These are phyloP conservation scores for Oncorhynchus tshawytscha DNA, from an alignment of 2,113 vertebrate genomes.

Conservation along the genomic window DNA sequence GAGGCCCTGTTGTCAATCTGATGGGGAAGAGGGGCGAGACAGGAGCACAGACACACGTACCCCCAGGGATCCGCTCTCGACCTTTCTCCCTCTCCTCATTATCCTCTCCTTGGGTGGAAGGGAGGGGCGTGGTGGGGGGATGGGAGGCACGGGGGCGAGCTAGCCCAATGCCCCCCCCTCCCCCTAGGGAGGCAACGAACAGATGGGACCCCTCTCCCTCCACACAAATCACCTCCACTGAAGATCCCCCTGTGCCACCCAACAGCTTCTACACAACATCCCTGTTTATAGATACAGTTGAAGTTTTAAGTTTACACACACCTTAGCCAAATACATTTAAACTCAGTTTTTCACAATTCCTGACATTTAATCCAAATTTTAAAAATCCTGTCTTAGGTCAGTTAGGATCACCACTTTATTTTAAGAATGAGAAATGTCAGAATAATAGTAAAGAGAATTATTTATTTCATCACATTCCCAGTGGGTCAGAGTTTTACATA, in stretches of 20 bases:
- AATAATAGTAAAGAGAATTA: too few relatives aligned
- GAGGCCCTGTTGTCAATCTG: constrained; percentile 27
- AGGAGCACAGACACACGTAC: neutral
- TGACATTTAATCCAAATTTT: too few relatives aligned
- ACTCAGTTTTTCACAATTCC: too few relatives aligned
- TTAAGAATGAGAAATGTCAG: too few relatives aligned
- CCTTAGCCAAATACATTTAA: too few relatives aligned
- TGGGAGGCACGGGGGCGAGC: constrained; percentile 41
- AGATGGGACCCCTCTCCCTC: constrained; percentile 61
- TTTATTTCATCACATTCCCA: too few relatives aligned
- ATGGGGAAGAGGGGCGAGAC: constrained; percentile 15
- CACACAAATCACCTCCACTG: constrained; percentile 60
- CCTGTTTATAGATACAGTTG: constrained; percentile 33
- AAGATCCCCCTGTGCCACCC: constrained; percentile 3
- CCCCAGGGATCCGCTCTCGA: neutral
- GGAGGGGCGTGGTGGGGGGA: constrained; percentile 34
- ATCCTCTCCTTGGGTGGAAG: constrained; percentile 63
- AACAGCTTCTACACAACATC: constrained; percentile 41
- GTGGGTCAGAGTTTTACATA: too few relatives aligned
- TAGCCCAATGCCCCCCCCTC: constrained; percentile 32
- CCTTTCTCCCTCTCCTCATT: constrained; percentile 56
- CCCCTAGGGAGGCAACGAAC: constrained; percentile 47
- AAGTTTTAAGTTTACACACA: neutral
- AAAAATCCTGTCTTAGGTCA: too few relatives aligned
- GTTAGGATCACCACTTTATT: too few relatives aligned